Evolutionary conservation across 1,140 invertebrate genomes (phyloP).

Genomic region (Euwallacea similis): DNA sequence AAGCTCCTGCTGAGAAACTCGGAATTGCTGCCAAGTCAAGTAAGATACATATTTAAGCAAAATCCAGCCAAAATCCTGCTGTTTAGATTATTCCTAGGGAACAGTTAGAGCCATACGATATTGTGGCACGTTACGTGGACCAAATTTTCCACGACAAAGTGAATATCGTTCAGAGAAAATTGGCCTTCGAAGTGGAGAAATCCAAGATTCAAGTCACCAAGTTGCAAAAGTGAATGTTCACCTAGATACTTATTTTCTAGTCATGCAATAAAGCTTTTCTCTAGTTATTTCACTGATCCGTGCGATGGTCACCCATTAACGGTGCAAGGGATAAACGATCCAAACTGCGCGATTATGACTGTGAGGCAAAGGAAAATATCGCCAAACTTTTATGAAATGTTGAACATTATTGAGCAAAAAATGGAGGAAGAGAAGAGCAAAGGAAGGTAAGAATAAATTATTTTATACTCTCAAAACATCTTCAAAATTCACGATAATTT

Average conservation of each 20-base stretch:
- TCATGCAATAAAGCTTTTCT: neutral
- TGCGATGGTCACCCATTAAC: constrained; percentile 54
- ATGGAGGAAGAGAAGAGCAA: constrained; percentile 58
- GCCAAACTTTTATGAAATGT: constrained; percentile 60
- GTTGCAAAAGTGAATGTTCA: constrained; percentile 57
- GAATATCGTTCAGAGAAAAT: constrained; percentile 57
- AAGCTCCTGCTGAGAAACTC: constrained; percentile 58
- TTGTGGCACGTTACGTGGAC: constrained; percentile 65
- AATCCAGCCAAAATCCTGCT: neutral
- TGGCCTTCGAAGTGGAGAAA: constrained; percentile 68
- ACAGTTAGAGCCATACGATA: constrained; percentile 65
- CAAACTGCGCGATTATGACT: constrained; percentile 58
- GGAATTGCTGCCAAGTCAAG: constrained; percentile 57
- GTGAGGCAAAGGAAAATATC: constrained; percentile 63
- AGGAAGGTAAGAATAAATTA: constrained; percentile 54
- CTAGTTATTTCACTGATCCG: constrained; percentile 64
- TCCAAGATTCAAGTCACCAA: constrained; percentile 70
- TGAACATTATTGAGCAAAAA: constrained; percentile 59
- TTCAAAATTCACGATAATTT: neutral
- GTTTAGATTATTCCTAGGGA: constrained; percentile 56
- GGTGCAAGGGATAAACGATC: constrained; percentile 57
- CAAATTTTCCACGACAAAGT: constrained; percentile 62
- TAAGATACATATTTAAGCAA: constrained; percentile 45
- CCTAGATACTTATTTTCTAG: neutral
- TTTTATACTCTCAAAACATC: neutral